These are phyloP conservation scores for Tarsius wallacei DNA, from an alignment of 2,797 vertebrate genomes.

Conservation along the genomic window DNA sequence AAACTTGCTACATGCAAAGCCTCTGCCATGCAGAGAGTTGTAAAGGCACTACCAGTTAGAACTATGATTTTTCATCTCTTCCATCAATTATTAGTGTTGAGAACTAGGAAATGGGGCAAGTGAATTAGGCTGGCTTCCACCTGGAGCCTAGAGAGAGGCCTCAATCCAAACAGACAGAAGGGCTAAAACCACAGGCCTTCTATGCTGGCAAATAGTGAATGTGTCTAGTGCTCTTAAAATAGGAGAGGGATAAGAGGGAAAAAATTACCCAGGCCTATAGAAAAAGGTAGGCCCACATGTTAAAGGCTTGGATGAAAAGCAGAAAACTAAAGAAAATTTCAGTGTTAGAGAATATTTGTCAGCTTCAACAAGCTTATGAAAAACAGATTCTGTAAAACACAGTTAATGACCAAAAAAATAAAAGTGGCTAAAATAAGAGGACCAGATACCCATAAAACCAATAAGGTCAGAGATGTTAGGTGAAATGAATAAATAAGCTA, in stretches of 20 bases:
- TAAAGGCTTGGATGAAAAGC: not conserved
- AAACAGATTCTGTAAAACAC: not conserved
- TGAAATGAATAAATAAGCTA: not conserved
- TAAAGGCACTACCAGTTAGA: not conserved
- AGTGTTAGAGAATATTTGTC: not conserved
- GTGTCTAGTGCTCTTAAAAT: not conserved
- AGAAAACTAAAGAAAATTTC: not conserved
- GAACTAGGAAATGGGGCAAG: not conserved
- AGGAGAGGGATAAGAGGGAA: not conserved
- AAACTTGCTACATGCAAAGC: not conserved
- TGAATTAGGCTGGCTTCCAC: not conserved
- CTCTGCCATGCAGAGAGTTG: not conserved
- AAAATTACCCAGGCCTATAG: too few relatives aligned
- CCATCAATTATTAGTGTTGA: not conserved
- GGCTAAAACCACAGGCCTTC: not conserved
- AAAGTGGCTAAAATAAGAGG: not conserved
- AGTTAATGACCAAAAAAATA: not conserved
- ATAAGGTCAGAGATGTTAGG: not conserved
- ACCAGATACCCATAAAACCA: not conserved
- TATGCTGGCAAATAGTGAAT: not conserved
- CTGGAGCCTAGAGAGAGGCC: not conserved
- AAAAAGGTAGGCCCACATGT: not conserved
- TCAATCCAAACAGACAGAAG: not conserved
- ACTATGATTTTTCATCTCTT: not conserved
- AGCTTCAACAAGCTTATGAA: slow-evolving; percentile 1